Conservation (phyloP, 2,113 vertebrate species). For the Silurus glanis region DNA sequence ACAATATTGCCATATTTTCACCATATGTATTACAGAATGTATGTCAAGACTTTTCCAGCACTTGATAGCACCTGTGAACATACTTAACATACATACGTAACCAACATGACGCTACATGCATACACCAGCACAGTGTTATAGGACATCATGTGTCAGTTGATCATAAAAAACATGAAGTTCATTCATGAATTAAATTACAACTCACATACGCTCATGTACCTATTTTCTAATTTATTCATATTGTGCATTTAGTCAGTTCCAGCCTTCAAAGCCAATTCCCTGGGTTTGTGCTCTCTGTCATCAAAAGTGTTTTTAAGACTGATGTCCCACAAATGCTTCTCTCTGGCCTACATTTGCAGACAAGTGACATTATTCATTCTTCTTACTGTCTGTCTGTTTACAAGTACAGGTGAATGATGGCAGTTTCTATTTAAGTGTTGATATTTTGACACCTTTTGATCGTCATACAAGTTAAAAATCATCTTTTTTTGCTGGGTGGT, state of each 20-base stretch:
- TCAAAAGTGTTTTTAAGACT: constrained; percentile 32
- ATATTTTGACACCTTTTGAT: constrained; percentile 23
- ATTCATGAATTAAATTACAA: background rate
- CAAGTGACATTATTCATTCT: constrained; percentile 33
- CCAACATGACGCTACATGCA: background rate
- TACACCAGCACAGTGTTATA: background rate
- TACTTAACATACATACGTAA: too few species aligned
- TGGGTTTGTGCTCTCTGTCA: background rate
- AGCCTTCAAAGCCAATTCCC: constrained; percentile 39
- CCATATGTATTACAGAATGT: background rate
- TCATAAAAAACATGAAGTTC: background rate
- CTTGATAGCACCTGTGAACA: background rate
- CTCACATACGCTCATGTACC: background rate
- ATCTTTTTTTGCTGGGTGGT: background rate
- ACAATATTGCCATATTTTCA: background rate
- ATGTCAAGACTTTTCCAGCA: background rate
- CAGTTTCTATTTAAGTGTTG: constrained; percentile 11
- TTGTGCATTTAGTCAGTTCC: background rate
- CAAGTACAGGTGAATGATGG: constrained; percentile 24
- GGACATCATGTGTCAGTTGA: background rate
- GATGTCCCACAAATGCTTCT: constrained; percentile 3
- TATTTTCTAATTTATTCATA: constrained; percentile 10
- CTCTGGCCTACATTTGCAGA: constrained; percentile 25
- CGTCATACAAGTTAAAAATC: background rate
- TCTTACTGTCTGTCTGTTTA: constrained; percentile 27